phyloP scores from a whole-genome alignment of 2,113 vertebrate species.

The Recurvirostra avosetta region DNA sequence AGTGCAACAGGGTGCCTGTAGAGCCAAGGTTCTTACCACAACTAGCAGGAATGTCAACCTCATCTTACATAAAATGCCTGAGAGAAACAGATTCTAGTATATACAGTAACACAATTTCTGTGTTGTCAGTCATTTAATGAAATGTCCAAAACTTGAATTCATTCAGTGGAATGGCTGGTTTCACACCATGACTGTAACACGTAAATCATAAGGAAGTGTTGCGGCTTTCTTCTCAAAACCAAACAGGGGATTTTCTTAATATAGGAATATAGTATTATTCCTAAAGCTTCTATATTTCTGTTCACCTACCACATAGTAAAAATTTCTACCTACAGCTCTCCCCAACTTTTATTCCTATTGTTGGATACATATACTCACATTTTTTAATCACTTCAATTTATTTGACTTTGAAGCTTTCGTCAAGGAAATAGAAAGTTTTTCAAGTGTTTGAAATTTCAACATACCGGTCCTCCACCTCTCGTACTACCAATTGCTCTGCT shows the following conservation, averaged over 20 bases:
- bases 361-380: not conserved
- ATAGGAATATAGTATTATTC: not conserved
- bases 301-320: not conserved
- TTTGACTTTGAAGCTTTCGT: not conserved
- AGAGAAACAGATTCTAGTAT: not conserved
- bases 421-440: not conserved
- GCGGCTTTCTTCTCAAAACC: not conserved
- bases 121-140: not conserved
- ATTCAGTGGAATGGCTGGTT: not conserved
- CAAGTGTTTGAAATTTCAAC: not conserved
- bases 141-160: not conserved
- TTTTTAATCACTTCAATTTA: not conserved
- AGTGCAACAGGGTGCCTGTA: not conserved
- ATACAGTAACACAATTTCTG: not conserved
- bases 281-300: not conserved
- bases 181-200: not conserved
- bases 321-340: not conserved
- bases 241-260: not conserved
- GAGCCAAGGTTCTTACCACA: not conserved
- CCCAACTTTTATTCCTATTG: not conserved
- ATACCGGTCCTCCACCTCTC: not conserved
- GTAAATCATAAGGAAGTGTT: not conserved
- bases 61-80: not conserved
- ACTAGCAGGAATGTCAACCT: not conserved
- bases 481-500: not conserved